Evolutionary conservation across 2,888 invertebrate species (phyloP), one percentile per base, ranked within the genome.

Genomic region (Vannuccia rotundouncinata): DNA sequence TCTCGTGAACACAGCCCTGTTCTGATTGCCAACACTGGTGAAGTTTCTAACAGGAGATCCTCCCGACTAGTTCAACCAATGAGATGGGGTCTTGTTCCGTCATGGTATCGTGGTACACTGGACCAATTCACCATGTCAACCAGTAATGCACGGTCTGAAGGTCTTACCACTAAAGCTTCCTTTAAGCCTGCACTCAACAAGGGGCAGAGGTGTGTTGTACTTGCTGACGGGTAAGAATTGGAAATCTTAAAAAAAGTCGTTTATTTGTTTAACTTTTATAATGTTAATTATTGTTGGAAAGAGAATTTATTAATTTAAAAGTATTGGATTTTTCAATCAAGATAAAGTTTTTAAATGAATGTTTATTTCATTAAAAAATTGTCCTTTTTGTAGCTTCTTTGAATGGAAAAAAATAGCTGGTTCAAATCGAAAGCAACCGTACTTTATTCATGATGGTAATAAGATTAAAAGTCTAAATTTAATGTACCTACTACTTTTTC

Each of bases 41-140:
- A 5, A 13, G 30, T 17, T 79, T 77, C 28, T 28, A 17, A 17
- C 17, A 5, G 17, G 17, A 10, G 45, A 17, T 17, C 45, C 45
- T 29, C 85, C 1, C 89, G 91, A 82, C 86, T 92, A 1, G 85
- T 94, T 0, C 91, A 92, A 84, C 93, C 93, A 0, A 94, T 94
- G 93, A 91, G 92, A 89, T 94, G 94, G 93, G 93, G 93, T 13
- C 91, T 94, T 85, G 92, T 94, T 83, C 94, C 94, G 0, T 91
- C 91, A 22, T 94, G 93, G 93, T 92, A 93, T 85, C 91, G 92
- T 89, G 92, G 92, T 84, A 91, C 85, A 73, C 83, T 86, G 2
- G 85, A 86, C 78, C 84, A 84, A 81, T 91, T 92, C 83, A 91
- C 91, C 10, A 88, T 92, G 45, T 91, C 92, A 59, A 93, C 93